Evolutionary conservation across 1,140 invertebrate species (phyloP).

Genomic region (Hormaphis cornu): DNA sequence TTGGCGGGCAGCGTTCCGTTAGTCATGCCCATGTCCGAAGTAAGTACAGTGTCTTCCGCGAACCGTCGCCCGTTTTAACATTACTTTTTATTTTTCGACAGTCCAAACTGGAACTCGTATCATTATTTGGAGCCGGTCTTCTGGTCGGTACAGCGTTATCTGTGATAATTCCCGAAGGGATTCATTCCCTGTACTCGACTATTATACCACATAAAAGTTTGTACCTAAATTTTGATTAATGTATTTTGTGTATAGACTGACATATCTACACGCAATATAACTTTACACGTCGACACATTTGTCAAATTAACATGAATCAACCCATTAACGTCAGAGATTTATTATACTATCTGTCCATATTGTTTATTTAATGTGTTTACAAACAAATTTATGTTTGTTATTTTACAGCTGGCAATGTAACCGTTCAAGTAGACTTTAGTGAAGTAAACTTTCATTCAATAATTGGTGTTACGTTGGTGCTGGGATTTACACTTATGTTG

Average conservation of each 20-base stretch:
- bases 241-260: background rate
- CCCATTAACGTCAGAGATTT: too few relatives aligned
- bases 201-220: constrained; percentile 15
- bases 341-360: too few relatives aligned
- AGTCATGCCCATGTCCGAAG: constrained; percentile 87
- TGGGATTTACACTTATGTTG: constrained; percentile 95
- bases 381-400: too few relatives aligned
- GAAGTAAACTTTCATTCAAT: constrained; percentile 50
- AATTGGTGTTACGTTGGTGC: constrained; percentile 65
- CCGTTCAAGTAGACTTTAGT: constrained; percentile 18
- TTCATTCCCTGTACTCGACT: constrained; percentile 62
- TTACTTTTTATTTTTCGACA: constrained; percentile 47
- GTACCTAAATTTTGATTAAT: background rate
- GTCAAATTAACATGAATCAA: too few relatives aligned
- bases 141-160: constrained; percentile 95
- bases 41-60: constrained; percentile 43
- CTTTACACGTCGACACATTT: too few relatives aligned
- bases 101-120: constrained; percentile 89
- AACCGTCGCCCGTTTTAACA: background rate
- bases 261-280: too few relatives aligned
- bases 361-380: too few relatives aligned
- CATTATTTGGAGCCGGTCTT: constrained; percentile 89
- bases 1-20: constrained; percentile 86
- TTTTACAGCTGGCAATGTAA: constrained; percentile 20
- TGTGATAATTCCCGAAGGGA: constrained; percentile 98